These are phyloP conservation scores for Fratercula arctica DNA, from an alignment of 2,797 vertebrate species.

Conservation along the genomic window DNA sequence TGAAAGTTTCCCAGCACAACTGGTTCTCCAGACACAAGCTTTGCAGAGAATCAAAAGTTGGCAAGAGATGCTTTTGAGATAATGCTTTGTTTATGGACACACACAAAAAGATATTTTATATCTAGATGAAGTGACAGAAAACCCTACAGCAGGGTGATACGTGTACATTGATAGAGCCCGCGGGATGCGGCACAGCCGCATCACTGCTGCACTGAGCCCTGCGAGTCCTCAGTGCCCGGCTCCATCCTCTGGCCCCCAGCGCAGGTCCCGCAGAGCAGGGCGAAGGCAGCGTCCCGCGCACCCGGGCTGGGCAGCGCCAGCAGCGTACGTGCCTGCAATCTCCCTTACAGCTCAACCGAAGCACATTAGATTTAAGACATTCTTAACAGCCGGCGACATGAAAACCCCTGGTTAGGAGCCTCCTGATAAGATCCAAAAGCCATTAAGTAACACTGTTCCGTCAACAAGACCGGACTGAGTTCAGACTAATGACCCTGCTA, in stretches of 20 bases:
- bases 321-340: neutral
- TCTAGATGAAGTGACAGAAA: neutral
- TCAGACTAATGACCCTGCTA: neutral
- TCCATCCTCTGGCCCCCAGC: neutral
- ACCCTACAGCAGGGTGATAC: rapidly evolving
- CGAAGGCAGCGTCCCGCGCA: rapidly evolving
- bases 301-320: neutral
- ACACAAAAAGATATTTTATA: too few species aligned
- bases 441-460: neutral
- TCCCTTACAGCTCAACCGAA: neutral
- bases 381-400: neutral
- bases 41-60: rapidly evolving
- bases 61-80: neutral
- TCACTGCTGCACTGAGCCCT: neutral
- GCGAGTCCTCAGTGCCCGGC: rapidly evolving
- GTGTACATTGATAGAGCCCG: rapidly evolving
- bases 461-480: neutral
- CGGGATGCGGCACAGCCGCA: neutral
- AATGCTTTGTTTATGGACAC: neutral
- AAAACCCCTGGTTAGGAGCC: neutral
- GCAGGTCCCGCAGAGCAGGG: rapidly evolving
- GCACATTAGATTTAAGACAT: neutral
- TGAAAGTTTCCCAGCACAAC: neutral
- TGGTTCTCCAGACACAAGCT: neutral
- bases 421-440: neutral